phyloP scores from a whole-genome alignment of 1,140 invertebrate species.

The Sminthurinus signatus region DNA sequence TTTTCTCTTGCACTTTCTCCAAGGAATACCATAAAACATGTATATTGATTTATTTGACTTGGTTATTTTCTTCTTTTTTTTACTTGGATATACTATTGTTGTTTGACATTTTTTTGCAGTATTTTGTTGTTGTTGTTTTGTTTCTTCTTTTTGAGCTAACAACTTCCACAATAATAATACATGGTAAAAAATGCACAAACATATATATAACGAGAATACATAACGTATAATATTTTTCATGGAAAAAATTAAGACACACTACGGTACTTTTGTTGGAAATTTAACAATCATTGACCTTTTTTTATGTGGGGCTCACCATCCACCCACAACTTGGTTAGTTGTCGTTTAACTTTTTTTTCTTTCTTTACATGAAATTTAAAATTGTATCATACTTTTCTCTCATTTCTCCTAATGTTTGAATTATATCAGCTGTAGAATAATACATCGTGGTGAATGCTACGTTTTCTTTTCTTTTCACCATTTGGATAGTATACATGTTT shows the following conservation, averaged over 20 bases:
- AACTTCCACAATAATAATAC: neutral
- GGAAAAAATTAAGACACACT: conserved; percentile 4
- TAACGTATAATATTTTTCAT: neutral
- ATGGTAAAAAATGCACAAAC: conserved; percentile 5
- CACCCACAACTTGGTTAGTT: too few relatives aligned
- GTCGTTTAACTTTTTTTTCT: neutral
- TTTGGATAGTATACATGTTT: neutral
- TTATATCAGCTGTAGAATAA: neutral
- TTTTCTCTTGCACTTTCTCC: too few relatives aligned
- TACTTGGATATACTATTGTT: too few relatives aligned
- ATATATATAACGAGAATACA: conserved; percentile 9
- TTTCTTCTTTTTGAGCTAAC: conserved; percentile 6
- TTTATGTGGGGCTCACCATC: conserved; percentile 8
- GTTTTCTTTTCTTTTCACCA: neutral
- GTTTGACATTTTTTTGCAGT: too few relatives aligned
- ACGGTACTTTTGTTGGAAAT: conserved; percentile 17
- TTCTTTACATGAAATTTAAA: neutral
- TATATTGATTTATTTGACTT: too few relatives aligned
- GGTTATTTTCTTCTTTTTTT: too few relatives aligned
- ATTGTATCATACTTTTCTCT: neutral
- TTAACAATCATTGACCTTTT: conserved; percentile 16
- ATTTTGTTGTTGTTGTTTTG: too few relatives aligned
- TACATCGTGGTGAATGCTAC: neutral
- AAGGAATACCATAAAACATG: too few relatives aligned
- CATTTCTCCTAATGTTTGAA: neutral